These are phyloP conservation scores for Arge pagana DNA, from an alignment of 2,888 invertebrate species.

Conservation along the genomic window DNA sequence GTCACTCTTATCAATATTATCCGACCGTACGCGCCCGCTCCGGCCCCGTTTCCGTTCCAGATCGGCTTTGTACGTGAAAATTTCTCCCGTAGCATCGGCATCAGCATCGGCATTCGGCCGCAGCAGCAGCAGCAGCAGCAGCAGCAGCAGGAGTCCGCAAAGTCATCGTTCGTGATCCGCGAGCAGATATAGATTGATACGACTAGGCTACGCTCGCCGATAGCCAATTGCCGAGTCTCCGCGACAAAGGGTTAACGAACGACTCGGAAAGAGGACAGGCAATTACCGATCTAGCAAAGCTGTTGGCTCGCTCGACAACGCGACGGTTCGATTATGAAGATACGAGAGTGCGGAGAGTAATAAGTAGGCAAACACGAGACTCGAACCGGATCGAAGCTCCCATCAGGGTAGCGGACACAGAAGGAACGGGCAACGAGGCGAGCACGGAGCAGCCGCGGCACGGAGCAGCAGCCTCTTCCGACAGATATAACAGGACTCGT, in stretches of 20 bases:
- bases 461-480: conserved; percentile 30
- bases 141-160: too few species aligned
- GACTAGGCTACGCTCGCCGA: background rate
- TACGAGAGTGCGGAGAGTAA: background rate
- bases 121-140: too few species aligned
- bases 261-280: conserved; percentile 13
- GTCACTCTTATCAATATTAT: conserved; percentile 18
- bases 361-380: background rate
- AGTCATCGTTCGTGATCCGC: too few species aligned
- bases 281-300: conserved; percentile 11
- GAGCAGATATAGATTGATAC: too few species aligned
- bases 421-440: conserved; percentile 8
- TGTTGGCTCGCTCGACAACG: background rate
- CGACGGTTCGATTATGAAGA: too few species aligned
- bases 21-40: conserved; percentile 5
- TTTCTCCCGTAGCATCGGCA: too few species aligned
- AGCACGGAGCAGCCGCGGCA: conserved; percentile 2
- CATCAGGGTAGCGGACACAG: conserved; percentile 19
- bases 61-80: too few species aligned
- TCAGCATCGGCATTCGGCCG: too few species aligned
- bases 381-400: background rate
- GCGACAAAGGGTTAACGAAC: conserved; percentile 8
- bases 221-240: too few species aligned
- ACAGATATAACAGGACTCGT: conserved; percentile 26
- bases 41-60: too few species aligned